phyloP scores from a whole-genome alignment of 2,888 invertebrate genomes.

The Acleris holmiana region DNA sequence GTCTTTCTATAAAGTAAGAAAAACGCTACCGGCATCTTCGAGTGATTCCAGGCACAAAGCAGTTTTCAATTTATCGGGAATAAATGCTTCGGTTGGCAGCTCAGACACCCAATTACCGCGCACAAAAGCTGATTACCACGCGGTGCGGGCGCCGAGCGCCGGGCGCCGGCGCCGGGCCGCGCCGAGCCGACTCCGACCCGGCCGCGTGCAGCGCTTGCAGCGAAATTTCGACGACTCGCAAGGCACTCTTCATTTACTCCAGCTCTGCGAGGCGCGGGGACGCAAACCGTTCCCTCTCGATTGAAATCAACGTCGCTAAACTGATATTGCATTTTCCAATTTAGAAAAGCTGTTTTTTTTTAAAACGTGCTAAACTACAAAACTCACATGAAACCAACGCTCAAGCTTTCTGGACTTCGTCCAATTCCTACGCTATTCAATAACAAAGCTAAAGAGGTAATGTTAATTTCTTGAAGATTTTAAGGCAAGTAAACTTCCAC shows the following conservation, averaged over 20 bases:
- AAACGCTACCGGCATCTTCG: conserved; percentile 67
- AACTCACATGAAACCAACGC: conserved; percentile 22
- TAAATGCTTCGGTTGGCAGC: conserved; percentile 83
- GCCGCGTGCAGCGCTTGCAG: conserved; percentile 45
- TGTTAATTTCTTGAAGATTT: conserved; percentile 24
- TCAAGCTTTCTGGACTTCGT: conserved; percentile 29
- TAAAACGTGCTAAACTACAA: conserved; percentile 22
- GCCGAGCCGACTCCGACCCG: conserved; percentile 45
- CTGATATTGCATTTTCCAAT: conserved; percentile 24
- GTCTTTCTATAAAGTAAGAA: conserved; percentile 50
- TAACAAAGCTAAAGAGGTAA: conserved; percentile 16
- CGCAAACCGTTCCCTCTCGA: conserved; percentile 55
- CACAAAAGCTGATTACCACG: conserved; percentile 83
- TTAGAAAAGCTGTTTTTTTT: conserved; percentile 16
- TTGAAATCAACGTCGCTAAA: conserved; percentile 59
- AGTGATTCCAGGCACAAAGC: conserved; percentile 77
- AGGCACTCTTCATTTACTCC: conserved; percentile 74
- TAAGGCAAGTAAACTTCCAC: conserved; percentile 21
- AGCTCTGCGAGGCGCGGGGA: conserved; percentile 60
- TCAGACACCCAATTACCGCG: conserved; percentile 83
- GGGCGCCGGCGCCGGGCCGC: conserved; percentile 61
- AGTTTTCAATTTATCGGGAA: conserved; percentile 83
- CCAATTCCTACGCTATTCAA: conserved; percentile 30
- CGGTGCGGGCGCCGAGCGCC: conserved; percentile 39
- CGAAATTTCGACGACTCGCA: conserved; percentile 73